Conservation (phyloP, 2,113 vertebrate genomes). For the Pionites leucogaster region DNA sequence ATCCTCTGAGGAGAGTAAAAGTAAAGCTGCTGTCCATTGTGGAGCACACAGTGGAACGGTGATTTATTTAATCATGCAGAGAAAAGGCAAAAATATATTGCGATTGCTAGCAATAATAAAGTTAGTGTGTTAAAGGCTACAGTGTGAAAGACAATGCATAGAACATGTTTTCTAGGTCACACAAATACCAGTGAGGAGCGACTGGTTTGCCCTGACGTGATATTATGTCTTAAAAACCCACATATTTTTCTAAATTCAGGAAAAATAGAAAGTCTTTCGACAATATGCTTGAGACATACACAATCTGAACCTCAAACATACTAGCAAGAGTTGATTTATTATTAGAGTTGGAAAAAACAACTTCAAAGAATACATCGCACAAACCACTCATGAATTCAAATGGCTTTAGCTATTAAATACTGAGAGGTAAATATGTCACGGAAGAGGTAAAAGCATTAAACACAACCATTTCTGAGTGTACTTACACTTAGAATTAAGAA, state of each 20-base stretch:
- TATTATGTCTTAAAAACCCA: fast-evolving
- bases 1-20: background rate
- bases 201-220: background rate
- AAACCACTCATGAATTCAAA: background rate
- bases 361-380: background rate
- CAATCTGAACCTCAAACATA: background rate
- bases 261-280: background rate
- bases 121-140: background rate
- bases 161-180: background rate
- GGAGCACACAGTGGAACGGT: background rate
- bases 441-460: background rate
- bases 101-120: background rate
- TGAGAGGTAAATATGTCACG: background rate
- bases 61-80: background rate
- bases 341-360: background rate
- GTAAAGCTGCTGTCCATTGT: background rate
- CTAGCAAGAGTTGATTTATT: background rate
- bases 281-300: background rate
- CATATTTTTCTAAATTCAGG: background rate
- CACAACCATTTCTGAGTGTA: background rate
- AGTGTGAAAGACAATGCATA: background rate
- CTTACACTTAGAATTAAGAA: background rate
- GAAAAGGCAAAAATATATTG: background rate
- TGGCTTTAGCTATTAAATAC: background rate
- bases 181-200: background rate